Base-by-base conservation (phyloP, 1,140 invertebrate species). In the Lepidostoma basale region DNA sequence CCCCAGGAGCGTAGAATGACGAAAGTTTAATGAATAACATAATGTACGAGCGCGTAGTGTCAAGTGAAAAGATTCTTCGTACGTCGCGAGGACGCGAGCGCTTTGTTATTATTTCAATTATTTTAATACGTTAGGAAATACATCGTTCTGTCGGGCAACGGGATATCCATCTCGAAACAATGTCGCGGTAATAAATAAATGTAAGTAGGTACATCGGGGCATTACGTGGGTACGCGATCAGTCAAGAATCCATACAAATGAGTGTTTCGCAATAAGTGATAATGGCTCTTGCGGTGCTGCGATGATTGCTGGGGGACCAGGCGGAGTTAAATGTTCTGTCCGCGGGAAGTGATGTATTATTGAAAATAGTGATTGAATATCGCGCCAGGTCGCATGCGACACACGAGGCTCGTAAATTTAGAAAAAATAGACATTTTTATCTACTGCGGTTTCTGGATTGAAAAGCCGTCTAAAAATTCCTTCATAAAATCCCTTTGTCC, bases 321-420 rank as follows among this genome's bases (percentile, higher is more conserved):
- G 49, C 14, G 10, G 18, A 22, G 54, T 36, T 58, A 36, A 58
- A 60, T 44, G 36, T 60, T 23, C 16, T 42, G 40, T 25, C 58
- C 20, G 14, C 39, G 20, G 58, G 14, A 44, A 60, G 26, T 60
- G 36, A 42, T 25, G 14, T 40, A 60, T n/a, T n/a, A n/a, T n/a
- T 60, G 33, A 62, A 62, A 30, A 47, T 18, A n/a, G 44, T 30
- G 26, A 62, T 62, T 62, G 40, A 62, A 62, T 30, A 47, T 62
- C 28, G 60, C 26, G 42, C 20, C 25, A 28, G 20, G 44, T 16
- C 42, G 20, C 9, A 45, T 20, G 25, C 36, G 39, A 42, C 6
- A 23, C n/a, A 40, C 20, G 25, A 42, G 44, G 20, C 36, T 44
- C 23, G 36, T 60, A 60, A 60, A 60, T 60, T 10, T 42, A 60